Percentiles rank a stretch among this genome's conserved stretches.
Conservation (phyloP, 1,140 invertebrate genomes). For the Mercenaria mercenaria region DNA sequence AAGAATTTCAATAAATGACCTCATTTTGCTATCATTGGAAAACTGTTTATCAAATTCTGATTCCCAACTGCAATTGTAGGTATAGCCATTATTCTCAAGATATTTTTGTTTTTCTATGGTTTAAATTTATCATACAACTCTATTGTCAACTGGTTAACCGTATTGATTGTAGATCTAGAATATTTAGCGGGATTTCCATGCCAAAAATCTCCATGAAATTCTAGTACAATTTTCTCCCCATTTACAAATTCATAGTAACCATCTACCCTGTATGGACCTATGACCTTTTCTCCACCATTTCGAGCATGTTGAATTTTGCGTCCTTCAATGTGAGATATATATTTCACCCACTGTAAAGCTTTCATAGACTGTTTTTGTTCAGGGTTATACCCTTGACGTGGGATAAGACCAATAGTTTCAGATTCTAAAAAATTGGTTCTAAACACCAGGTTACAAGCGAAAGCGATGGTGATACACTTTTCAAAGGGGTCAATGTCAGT, state of each 20-base stretch:
- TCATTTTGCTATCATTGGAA: background rate
- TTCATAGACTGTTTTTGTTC: background rate
- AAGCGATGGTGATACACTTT: conserved; percentile 12
- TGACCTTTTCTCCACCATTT: conserved; percentile 33
- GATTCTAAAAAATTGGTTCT: conserved; percentile 15
- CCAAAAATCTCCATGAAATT: conserved; percentile 67
- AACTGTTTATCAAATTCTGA: background rate
- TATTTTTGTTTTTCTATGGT: conserved; percentile 57
- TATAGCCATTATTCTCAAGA: background rate
- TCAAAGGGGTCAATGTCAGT: background rate
- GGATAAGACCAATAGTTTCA: background rate
- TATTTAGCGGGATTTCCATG: conserved; percentile 68
- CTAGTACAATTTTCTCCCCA: conserved; percentile 14
- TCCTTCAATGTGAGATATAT: background rate
- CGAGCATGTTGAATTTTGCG: conserved; percentile 10
- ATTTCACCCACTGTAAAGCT: background rate
- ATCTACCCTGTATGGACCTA: conserved; percentile 38
- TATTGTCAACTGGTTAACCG: conserved; percentile 13
- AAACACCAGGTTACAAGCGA: background rate
- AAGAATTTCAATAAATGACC: background rate
- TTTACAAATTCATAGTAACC: conserved; percentile 44
- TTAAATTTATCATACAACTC: conserved; percentile 29
- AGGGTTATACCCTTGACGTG: background rate
- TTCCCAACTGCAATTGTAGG: background rate
- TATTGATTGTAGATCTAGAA: background rate